A percentile compares a stretch with the other conserved stretches of the same genome.
Conservation (phyloP, 1,140 invertebrate genomes). For the Conus ventricosus region DNA sequence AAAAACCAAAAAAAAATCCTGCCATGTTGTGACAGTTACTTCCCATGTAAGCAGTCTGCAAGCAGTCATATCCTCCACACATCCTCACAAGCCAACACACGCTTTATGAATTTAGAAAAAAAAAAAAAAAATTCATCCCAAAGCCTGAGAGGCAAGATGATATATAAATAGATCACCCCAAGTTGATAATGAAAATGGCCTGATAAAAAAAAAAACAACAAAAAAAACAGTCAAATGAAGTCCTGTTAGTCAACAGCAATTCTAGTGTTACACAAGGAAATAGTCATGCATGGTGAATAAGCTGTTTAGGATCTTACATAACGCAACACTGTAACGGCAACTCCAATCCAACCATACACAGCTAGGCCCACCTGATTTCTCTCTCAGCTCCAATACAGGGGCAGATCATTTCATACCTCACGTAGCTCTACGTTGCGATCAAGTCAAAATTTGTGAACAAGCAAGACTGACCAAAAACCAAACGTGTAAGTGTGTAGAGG, state of each 20-base stretch:
- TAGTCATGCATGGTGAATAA: constrained; percentile 20
- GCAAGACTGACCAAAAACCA: too few species aligned
- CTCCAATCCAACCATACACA: constrained; percentile 12
- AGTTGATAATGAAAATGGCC: not conserved
- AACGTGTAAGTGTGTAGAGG: not conserved
- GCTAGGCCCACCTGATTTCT: not conserved
- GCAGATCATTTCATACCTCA: too few species aligned
- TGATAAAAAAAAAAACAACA: not conserved
- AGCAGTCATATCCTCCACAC: not conserved
- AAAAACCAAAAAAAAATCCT: too few species aligned
- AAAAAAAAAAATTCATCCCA: not conserved
- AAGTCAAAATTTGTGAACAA: too few species aligned
- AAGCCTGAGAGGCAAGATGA: not conserved
- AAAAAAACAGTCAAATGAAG: not conserved
- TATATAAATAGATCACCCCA: not conserved
- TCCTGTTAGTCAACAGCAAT: constrained; percentile 22
- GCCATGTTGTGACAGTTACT: too few species aligned
- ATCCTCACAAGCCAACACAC: not conserved
- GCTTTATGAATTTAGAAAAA: not conserved
- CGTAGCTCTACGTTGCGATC: too few species aligned
- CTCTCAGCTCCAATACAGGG: too few species aligned
- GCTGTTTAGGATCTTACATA: constrained; percentile 1
- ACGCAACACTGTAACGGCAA: constrained; percentile 9
- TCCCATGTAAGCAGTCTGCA: too few species aligned
- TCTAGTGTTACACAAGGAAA: constrained; percentile 24